Conservation (phyloP, 2,113 vertebrate species). For the Urocolius indicus region DNA sequence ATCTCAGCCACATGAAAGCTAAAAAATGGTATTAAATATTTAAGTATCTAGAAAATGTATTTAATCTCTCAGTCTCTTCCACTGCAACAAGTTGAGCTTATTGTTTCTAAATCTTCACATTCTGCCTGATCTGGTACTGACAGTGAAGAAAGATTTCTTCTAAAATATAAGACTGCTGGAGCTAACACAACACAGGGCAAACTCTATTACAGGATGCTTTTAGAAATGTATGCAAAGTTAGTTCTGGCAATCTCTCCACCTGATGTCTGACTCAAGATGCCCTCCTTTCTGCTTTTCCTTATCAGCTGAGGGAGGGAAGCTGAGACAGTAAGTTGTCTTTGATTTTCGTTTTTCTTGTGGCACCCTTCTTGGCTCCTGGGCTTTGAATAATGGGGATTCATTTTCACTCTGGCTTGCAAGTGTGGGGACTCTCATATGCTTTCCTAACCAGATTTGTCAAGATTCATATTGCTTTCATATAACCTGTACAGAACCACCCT, state of each 20-base stretch:
- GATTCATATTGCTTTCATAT: slow-evolving; percentile 38
- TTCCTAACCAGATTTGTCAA: slow-evolving; percentile 30
- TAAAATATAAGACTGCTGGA: not conserved
- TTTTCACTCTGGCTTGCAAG: slow-evolving; percentile 50
- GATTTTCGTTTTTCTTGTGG: not conserved
- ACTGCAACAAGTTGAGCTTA: slow-evolving; percentile 29
- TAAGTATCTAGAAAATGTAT: slow-evolving; percentile 51
- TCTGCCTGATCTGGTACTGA: slow-evolving; percentile 42
- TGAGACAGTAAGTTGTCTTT: not conserved
- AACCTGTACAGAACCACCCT: slow-evolving; percentile 29
- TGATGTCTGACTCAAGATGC: not conserved
- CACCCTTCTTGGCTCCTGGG: not conserved
- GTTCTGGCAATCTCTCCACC: not conserved
- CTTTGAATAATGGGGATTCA: slow-evolving; percentile 15
- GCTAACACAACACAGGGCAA: not conserved
- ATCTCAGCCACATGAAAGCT: slow-evolving; percentile 32
- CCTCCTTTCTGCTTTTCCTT: not conserved
- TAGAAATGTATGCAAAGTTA: not conserved
- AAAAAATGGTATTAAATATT: slow-evolving; percentile 59
- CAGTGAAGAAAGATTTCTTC: not conserved
- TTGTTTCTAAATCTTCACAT: slow-evolving; percentile 55
- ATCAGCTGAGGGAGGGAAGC: not conserved
- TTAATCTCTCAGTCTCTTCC: slow-evolving; percentile 58
- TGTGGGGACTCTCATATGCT: slow-evolving; percentile 19
- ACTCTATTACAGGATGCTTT: not conserved